Evolutionary conservation across 2,113 vertebrate species (phyloP).

Genomic region (Rhinoptilus africanus): DNA sequence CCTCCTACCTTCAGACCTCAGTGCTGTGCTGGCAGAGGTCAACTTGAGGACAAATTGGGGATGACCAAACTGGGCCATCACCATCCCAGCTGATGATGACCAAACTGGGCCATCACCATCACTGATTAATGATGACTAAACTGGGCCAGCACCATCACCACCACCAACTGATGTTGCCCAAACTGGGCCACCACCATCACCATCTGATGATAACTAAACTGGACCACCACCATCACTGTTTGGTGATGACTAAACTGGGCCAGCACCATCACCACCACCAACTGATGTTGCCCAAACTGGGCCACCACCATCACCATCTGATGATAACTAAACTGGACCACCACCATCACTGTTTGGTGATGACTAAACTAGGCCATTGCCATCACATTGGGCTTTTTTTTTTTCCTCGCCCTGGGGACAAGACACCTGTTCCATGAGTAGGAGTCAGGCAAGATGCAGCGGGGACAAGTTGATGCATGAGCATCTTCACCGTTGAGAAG

Average conservation of each 20-base stretch:
- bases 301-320: neutral
- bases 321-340: neutral
- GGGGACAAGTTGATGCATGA: neutral
- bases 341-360: accelerated
- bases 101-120: neutral
- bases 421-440: neutral
- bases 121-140: neutral
- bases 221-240: neutral
- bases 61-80: neutral
- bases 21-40: neutral
- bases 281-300: neutral
- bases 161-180: accelerated
- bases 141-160: neutral
- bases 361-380: neutral
- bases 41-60: constrained; percentile 18
- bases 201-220: neutral
- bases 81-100: neutral
- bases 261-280: neutral
- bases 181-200: neutral
- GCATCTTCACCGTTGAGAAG: neutral
- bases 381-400: neutral
- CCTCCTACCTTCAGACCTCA: neutral
- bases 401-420: accelerated
- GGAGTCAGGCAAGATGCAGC: accelerated
- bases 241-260: too few relatives aligned